Conservation (phyloP, 1,140 invertebrate genomes). For the Drosophila athabasca region DNA sequence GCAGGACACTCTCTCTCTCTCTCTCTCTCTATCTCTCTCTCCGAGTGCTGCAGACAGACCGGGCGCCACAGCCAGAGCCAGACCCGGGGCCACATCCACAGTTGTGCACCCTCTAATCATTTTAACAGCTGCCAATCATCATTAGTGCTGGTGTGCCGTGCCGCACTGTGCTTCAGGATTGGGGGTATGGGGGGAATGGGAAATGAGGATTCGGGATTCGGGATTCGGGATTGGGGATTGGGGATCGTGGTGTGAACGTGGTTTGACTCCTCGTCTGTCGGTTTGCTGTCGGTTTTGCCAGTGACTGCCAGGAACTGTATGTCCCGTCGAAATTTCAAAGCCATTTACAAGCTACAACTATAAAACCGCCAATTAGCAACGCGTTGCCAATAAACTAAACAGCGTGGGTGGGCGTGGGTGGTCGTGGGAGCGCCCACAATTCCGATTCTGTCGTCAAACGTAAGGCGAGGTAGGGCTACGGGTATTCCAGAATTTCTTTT, state of each 20-base stretch:
- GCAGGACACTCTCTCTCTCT: background rate
- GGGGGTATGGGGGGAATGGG: background rate
- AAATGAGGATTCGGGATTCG: too few relatives aligned
- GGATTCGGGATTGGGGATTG: background rate
- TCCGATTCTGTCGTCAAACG: constrained; percentile 10
- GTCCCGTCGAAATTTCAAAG: constrained; percentile 47
- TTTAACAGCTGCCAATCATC: constrained; percentile 74
- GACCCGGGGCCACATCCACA: constrained; percentile 9
- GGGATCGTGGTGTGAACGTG: constrained; percentile 22
- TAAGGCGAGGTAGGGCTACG: background rate
- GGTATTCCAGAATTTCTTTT: constrained; percentile 7
- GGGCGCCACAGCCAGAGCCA: background rate
- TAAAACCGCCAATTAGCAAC: constrained; percentile 72
- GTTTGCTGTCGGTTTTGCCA: background rate
- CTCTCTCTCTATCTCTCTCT: too few relatives aligned
- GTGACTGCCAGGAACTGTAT: too few relatives aligned
- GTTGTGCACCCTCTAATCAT: constrained; percentile 61
- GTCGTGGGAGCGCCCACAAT: background rate
- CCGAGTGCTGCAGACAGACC: background rate
- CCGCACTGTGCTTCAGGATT: too few relatives aligned
- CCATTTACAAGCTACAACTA: constrained; percentile 60
- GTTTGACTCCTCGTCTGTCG: constrained; percentile 26
- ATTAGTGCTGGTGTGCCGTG: constrained; percentile 39
- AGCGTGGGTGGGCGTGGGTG: constrained; percentile 2
- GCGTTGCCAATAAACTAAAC: constrained; percentile 66